A percentile compares a stretch with the other conserved stretches of the same genome.
phyloP scores from a whole-genome alignment of 1,140 invertebrate species.

The Nylanderia fulva region DNA sequence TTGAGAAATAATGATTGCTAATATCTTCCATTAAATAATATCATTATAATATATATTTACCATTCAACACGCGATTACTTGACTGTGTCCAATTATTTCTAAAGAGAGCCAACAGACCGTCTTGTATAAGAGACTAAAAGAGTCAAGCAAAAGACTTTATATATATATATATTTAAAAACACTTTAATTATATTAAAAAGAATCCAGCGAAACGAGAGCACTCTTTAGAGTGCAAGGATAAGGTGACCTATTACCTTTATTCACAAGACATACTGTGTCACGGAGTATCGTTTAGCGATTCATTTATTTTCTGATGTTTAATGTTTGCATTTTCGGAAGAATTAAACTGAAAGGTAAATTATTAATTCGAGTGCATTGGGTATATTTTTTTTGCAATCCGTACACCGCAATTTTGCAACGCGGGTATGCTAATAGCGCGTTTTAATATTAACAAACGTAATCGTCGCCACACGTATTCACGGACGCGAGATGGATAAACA shows the following conservation, averaged over 20 bases:
- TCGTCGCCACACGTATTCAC: not conserved
- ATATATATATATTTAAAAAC: not conserved
- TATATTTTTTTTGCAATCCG: conserved; percentile 13
- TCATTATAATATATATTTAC: not conserved
- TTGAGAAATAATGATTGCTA: not conserved
- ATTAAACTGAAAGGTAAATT: conserved; percentile 6
- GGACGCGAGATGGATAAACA: not conserved
- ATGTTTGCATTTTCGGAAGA: not conserved
- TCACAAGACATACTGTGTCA: conserved; percentile 17
- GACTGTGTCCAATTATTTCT: conserved; percentile 2
- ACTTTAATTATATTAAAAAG: conserved; percentile 17
- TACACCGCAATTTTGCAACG: not conserved
- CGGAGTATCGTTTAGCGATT: not conserved
- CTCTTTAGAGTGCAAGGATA: not conserved
- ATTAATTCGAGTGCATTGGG: not conserved
- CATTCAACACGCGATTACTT: not conserved
- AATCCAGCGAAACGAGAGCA: not conserved
- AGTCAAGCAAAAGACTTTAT: not conserved
- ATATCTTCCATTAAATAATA: not conserved
- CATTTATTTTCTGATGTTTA: conserved; percentile 2
- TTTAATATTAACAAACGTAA: conserved; percentile 31
- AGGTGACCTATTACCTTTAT: conserved; percentile 16
- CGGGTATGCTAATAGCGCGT: not conserved
- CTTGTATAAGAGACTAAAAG: not conserved
- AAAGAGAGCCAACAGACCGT: not conserved